Conservation (phyloP, 2,888 invertebrate genomes). For the Aphidoletes aphidimyza region DNA sequence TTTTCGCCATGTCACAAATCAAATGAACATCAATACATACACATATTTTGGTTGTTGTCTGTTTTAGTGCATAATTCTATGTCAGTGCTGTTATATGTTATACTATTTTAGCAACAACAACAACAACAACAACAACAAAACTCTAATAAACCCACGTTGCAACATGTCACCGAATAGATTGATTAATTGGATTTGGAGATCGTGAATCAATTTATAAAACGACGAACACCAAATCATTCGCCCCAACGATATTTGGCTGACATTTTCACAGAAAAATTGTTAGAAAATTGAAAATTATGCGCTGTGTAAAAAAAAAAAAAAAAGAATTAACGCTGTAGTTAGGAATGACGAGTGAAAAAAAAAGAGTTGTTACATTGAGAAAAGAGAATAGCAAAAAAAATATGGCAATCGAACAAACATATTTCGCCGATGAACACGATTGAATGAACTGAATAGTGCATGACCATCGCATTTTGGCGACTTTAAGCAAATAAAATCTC, state of each 20-base stretch:
- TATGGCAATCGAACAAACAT: neutral
- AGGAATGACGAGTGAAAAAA: neutral
- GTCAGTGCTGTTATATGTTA: too few species aligned
- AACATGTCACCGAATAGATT: slow-evolving; percentile 27
- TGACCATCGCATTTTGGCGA: neutral
- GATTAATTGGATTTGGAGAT: slow-evolving; percentile 12
- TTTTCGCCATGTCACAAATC: too few species aligned
- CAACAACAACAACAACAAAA: too few species aligned
- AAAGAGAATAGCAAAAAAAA: neutral
- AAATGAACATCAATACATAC: too few species aligned
- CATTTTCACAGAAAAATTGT: neutral
- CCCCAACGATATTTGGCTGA: slow-evolving; percentile 29
- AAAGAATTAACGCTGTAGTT: neutral
- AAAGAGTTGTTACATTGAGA: neutral
- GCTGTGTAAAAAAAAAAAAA: neutral
- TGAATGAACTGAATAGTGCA: neutral
- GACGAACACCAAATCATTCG: neutral
- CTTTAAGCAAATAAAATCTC: neutral
- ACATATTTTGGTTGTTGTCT: too few species aligned
- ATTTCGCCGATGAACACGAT: neutral
- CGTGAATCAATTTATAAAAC: neutral
- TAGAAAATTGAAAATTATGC: neutral
- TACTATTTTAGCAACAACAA: too few species aligned
- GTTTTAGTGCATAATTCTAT: too few species aligned
- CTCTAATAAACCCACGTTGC: slow-evolving; percentile 1